Percentiles rank a stretch among this genome's conserved stretches.
These are phyloP conservation scores for Pavo muticus DNA, from an alignment of 2,113 vertebrate species.

Conservation along the genomic window DNA sequence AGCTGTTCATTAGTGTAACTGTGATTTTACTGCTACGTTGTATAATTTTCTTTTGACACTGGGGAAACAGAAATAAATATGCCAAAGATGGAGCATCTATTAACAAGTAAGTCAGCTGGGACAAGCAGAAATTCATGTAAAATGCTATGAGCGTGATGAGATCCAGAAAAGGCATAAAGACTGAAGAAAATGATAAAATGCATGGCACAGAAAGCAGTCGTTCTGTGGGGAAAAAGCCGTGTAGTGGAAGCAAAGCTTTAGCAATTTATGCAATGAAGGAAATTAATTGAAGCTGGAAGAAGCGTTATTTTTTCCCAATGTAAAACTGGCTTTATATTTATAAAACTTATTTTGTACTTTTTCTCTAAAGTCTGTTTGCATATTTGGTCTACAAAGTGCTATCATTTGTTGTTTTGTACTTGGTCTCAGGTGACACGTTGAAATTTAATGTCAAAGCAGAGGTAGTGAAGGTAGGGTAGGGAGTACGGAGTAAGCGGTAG, in stretches of 20 bases:
- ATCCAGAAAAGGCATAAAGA: conserved; percentile 18
- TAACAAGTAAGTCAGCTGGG: conserved; percentile 52
- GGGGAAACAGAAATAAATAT: conserved; percentile 50
- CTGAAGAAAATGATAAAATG: conserved; percentile 56
- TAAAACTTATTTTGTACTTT: conserved; percentile 1
- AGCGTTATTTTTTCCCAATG: background rate
- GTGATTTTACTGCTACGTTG: conserved; percentile 23
- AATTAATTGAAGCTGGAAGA: conserved; percentile 35
- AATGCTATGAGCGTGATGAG: background rate
- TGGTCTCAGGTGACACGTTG: conserved; percentile 16
- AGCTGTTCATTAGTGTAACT: conserved; percentile 30
- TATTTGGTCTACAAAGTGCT: background rate
- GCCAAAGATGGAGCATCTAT: conserved; percentile 54
- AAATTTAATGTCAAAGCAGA: conserved; percentile 36
- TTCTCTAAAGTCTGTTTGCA: background rate
- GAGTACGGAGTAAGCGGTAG: background rate
- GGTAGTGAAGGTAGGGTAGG: background rate
- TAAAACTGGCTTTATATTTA: conserved; percentile 19
- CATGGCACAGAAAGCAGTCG: conserved; percentile 23
- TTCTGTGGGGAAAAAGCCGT: conserved; percentile 39
- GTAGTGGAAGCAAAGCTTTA: background rate
- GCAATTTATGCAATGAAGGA: conserved; percentile 25
- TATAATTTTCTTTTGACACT: conserved; percentile 35
- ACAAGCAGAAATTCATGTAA: conserved; percentile 49
- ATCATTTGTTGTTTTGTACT: fast-evolving